Evolutionary conservation across 2,113 vertebrate genomes (phyloP), one percentile per base, ranked within the genome.

Genomic region (Catharus minimus): DNA sequence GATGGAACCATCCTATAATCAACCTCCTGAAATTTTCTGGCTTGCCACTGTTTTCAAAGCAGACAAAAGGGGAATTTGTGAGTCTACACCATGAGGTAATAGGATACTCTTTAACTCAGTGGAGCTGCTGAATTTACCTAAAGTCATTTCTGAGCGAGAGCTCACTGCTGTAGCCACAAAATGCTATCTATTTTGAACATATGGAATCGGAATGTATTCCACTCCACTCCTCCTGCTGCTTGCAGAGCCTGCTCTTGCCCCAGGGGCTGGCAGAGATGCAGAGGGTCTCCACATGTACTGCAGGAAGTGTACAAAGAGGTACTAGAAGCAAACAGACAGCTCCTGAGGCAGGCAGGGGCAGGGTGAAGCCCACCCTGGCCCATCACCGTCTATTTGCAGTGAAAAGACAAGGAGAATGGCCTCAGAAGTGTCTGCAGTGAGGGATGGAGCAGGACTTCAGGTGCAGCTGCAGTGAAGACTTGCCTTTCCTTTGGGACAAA

Each of bases 21-120:
- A 46, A 43, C 74, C 32, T 82, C 73, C 72, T 58, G 65, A 90
- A 67, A 53, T 81, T 39, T 74, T 90, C 68, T 91, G 88, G 58
- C 50, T 90, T 82, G 84, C 46, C 57, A 23, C 41, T 72, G 20
- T 64, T 81, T 75, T 86, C 33, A n/a, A 75, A 90, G 80, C 13
- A 90, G 92, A 88, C 38, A 84, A 83, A 91, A 86, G 33, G 7
- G 65, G 61, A 86, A 86, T 81, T 86, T 83, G 67, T 71, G 68
- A 77, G 52, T 53, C 60, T 64, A 58, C 5, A 18, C 64, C 1
- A 1, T 0, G 1, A 69, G 28, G 58, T 55, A 81, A 49, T 49
- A 81, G 33, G 16, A n/a, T 49, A 49, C 49, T 73, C 14, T 57
- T 86, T 66, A 81, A 62, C 41, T 81, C 73, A 68, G 57, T n/a